These are phyloP conservation scores for Rhabdomys pumilio DNA, from an alignment of 2,797 vertebrate genomes.

Conservation along the genomic window DNA sequence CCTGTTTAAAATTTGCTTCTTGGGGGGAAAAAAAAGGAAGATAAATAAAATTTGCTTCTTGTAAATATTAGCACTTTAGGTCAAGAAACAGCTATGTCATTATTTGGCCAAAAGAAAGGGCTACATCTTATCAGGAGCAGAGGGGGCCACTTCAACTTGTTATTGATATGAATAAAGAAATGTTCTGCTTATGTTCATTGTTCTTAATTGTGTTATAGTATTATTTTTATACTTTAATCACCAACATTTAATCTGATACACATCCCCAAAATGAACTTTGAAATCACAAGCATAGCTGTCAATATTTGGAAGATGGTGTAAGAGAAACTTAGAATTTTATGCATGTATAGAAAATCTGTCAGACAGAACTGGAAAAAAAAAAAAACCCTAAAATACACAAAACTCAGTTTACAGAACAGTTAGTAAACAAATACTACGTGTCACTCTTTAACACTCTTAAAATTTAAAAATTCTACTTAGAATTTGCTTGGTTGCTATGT, in stretches of 20 bases:
- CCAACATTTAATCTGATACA: not conserved
- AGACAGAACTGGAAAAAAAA: constrained; percentile 43
- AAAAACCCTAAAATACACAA: constrained; percentile 31
- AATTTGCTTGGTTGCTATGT: constrained; percentile 77
- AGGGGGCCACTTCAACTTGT: not conserved
- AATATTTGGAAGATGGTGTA: constrained; percentile 40
- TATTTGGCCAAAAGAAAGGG: constrained; percentile 35
- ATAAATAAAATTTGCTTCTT: constrained; percentile 26
- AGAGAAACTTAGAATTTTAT: not conserved
- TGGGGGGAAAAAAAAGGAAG: not conserved
- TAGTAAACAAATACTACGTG: constrained; percentile 15
- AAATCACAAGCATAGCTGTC: not conserved
- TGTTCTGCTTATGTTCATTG: not conserved
- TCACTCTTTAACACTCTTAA: constrained; percentile 37
- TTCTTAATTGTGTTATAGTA: constrained; percentile 25
- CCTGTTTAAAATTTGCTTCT: not conserved
- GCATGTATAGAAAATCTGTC: constrained; percentile 13
- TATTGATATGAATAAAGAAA: not conserved
- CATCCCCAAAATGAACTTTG: constrained; percentile 27
- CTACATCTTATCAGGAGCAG: not conserved
- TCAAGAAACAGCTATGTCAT: not conserved
- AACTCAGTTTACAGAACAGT: not conserved
- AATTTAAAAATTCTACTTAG: constrained; percentile 9
- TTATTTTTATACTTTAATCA: not conserved
- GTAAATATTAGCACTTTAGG: not conserved